A percentile compares a stretch with the other conserved stretches of the same genome.
These are phyloP conservation scores for Formica aserva DNA, from an alignment of 2,888 invertebrate genomes.

Conservation along the genomic window DNA sequence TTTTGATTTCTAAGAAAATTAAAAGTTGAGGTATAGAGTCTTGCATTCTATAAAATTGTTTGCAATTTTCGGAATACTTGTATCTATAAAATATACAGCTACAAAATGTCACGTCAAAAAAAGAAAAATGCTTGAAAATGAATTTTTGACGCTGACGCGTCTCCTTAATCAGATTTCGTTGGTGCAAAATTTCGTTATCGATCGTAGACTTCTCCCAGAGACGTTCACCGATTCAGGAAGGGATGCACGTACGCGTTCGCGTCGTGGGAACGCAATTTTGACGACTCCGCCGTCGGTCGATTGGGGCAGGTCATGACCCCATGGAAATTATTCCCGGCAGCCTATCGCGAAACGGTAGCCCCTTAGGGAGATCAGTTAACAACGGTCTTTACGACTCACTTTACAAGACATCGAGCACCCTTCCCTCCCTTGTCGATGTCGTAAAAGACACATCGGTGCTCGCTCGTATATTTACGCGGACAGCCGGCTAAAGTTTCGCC, in stretches of 20 bases:
- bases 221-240: slow-evolving; percentile 37
- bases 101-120: not conserved
- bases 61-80: not conserved
- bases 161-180: slow-evolving; percentile 23
- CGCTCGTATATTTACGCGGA: slow-evolving; percentile 33
- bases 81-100: not conserved
- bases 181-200: slow-evolving; percentile 54
- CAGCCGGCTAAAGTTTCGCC: slow-evolving; percentile 7
- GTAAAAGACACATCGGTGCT: slow-evolving; percentile 50
- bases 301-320: slow-evolving; percentile 66
- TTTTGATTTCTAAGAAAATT: not conserved
- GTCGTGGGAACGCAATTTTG: slow-evolving; percentile 71
- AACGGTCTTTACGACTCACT: slow-evolving; percentile 54
- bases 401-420: slow-evolving; percentile 55
- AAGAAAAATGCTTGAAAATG: not conserved
- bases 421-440: slow-evolving; percentile 21
- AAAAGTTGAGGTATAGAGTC: not conserved
- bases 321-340: slow-evolving; percentile 46
- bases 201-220: slow-evolving; percentile 24
- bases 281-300: slow-evolving; percentile 29
- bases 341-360: slow-evolving; percentile 28
- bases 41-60: not conserved
- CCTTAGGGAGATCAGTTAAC: slow-evolving; percentile 45
- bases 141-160: not conserved
- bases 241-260: slow-evolving; percentile 7